Evolutionary conservation across 2,797 vertebrate species (phyloP), one percentile per base, ranked within the genome.

Genomic region (Hozukius guyotensis): DNA sequence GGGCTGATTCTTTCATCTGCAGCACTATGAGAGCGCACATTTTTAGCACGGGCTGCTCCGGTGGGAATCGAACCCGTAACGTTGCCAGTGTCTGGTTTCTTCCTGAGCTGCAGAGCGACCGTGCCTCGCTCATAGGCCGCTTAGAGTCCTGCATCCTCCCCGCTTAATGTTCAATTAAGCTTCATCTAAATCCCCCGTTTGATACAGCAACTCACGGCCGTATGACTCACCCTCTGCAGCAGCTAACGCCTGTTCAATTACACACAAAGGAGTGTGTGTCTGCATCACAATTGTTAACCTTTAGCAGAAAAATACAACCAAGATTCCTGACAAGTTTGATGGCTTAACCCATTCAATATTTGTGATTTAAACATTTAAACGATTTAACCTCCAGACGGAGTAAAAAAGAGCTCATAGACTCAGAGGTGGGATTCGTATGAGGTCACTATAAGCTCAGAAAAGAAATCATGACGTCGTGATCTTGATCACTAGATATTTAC

Each of bases 161-260:
- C 49, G 2, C 78, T 74, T 75, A 77, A 72, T 38, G 77, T 74
- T 73, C 67, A 75, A 66, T 82, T 80, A 76, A 59, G 57, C 73
- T 77, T 77, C 46, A 75, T 75, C 75, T 69, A 29, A 72, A 77
- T 57, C n/a, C 60, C 62, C 75, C 62, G 57, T 65, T 83, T 77
- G 69, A 56, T 76, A 72, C 8, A 77, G 73, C 70, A 55, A 36
- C 76, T 65, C 65, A 65, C 16, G 6, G 69, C 75, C 3, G 56
- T 7, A 27, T 79, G 69, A 86, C 66, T 89, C 88, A 79, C 55
- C 60, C 49, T 56, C 75, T 76, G 68, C 20, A 56, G 32, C 57
- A 38, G 66, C 76, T 69, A 57, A 75, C 29, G 63, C 22, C 57
- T n/a, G 8, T 9, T 62, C 62, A 67, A 83, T 71, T 77, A 84